Base-by-base conservation (phyloP, 2,888 invertebrate genomes). In the Hoplodrina ambigua region DNA sequence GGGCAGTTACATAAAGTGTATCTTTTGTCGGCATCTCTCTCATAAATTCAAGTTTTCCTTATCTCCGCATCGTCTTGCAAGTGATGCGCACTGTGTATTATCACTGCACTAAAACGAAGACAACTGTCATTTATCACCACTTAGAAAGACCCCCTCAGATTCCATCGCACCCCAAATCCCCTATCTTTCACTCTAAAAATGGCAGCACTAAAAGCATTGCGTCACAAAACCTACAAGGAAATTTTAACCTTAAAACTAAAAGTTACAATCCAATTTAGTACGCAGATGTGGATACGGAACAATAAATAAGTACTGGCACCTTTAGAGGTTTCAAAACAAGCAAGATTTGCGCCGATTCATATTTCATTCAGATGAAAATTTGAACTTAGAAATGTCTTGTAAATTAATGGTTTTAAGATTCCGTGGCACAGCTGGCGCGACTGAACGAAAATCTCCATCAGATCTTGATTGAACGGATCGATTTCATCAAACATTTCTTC, bases 291-390 rank as follows among this genome's bases (percentile, higher is more conserved):
- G 8, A 10, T 4, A 20, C 19, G 15, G 52, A 69, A 72, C 57
- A 67, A 79, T 76, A 69, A 67, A 79, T 76, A 67, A 54, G 19
- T 57, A 76, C 66, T 49, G 52, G n/a, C 20, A 37, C 37, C 67
- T 64, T 67, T n/a, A 50, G 53, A 30, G 53, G 37, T 57, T 62
- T 66, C 41, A 61, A 73, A 73, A 44, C 44, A 44, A 70, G 67
- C 63, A 69, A 73, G 62, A 70, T 80, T 74, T 71, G 60, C 49
- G 68, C 19, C 30, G 54, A 65, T 67, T 80, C 73, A 80, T 81
- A 80, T 80, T 81, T 81, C 80, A 81, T 69, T 66, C 25, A 61
- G 52, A 80, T 69, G 65, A 60, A 69, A 68, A 73, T 69, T 54
- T 69, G 54, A 81, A 81, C 58, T 69, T 64, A 46, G 72, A 52